Base-by-base conservation (phyloP, 2,888 invertebrate genomes). In the Elegia similella region DNA sequence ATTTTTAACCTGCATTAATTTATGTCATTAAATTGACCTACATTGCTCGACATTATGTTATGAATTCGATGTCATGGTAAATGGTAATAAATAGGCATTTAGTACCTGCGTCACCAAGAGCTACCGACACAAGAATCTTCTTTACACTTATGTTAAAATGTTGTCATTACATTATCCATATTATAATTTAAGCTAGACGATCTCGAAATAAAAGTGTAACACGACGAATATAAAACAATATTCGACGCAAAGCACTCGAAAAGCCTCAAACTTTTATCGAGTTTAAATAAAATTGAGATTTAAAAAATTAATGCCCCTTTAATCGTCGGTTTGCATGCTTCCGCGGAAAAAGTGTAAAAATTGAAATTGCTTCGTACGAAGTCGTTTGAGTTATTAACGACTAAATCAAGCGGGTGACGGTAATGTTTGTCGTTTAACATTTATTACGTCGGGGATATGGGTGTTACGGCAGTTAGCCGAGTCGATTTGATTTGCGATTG, bases 301-400 rank as follows among this genome's bases (percentile, higher is more conserved):
- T 82, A 75, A 80, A 79, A 78, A 75, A 75, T 73, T 82, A 80
- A 85, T 78, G 80, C 76, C 61, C 69, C 75, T 78, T 80, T 86
- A 83, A 87, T 87, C 74, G 78, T 64, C 66, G 63, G 72, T 72
- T 87, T 71, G 87, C 87, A 85, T 87, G 86, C 80, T 77, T 58
- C 53, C 63, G 66, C 63, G 42, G 56, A 59, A 69, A 62, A 38
- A 50, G 50, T 50, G 68, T 72, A 77, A 81, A 81, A 83, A 79
- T 77, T 73, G 65, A 73, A 79, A 79, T 79, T 72, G 72, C 73
- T 73, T 73, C 73, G 73, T 75, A 76, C 65, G 68, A 71, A 74
- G 73, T 73, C 71, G 74, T 75, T 78, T 69, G 71, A 73, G 76
- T 76, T 76, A 76, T 78, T 77, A 78, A 78, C 73, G 70, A 73